These are phyloP conservation scores for Simalia tracyae DNA, from an alignment of 2,797 vertebrate species.

Conservation along the genomic window DNA sequence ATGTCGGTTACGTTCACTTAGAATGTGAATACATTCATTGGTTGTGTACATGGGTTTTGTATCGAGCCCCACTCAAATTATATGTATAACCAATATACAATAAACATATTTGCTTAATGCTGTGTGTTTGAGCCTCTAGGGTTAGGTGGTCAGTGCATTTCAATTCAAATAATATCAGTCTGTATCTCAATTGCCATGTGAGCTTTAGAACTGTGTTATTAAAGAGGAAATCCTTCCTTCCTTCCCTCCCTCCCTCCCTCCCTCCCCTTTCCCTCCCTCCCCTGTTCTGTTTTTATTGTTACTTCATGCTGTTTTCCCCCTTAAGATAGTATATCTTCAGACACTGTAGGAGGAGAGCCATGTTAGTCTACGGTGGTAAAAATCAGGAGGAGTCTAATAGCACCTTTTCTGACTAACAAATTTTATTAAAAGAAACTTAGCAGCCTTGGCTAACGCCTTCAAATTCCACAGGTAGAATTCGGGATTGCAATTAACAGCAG, in stretches of 20 bases:
- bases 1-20: slow-evolving; percentile 66
- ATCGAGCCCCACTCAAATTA: slow-evolving; percentile 66
- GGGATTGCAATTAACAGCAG: not conserved
- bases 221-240: not conserved
- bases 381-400: no score
- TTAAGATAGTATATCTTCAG: not conserved
- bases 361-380: no score
- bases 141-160: not conserved
- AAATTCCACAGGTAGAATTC: no score
- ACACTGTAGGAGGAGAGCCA: no score
- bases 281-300: not conserved
- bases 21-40: slow-evolving; percentile 66
- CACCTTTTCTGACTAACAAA: no score
- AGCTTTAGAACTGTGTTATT: not conserved
- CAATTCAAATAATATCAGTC: not conserved
- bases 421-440: no score
- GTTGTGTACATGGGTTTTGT: slow-evolving; percentile 72
- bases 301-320: not conserved
- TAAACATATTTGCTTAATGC: slow-evolving; percentile 72
- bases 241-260: accelerated
- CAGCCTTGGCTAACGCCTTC: no score
- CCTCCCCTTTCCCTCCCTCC: accelerated
- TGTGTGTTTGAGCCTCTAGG: not conserved
- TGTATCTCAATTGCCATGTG: no score
- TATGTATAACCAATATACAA: slow-evolving; percentile 70